These are phyloP conservation scores for Apocheima hispidaria DNA, from an alignment of 2,888 invertebrate genomes.

Conservation along the genomic window DNA sequence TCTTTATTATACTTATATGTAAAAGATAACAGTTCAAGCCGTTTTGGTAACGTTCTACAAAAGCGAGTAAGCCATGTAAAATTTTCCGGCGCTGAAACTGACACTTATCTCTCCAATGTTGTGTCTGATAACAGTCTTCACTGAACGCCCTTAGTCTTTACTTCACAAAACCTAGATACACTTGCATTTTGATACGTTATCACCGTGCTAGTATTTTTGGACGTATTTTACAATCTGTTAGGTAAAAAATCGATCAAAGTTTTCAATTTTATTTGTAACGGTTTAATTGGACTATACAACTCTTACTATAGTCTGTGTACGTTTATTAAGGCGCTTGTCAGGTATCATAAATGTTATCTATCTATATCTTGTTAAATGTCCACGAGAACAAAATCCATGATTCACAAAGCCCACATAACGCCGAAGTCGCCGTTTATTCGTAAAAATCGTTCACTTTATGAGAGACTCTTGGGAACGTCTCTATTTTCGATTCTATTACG, in stretches of 20 bases:
- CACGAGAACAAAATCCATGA: not conserved
- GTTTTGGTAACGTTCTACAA: too few relatives aligned
- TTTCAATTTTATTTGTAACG: not conserved
- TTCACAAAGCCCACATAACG: too few relatives aligned
- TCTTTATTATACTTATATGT: too few relatives aligned
- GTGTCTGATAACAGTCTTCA: not conserved
- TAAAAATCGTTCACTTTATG: not conserved
- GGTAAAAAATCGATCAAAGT: constrained; percentile 3
- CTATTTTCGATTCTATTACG: not conserved
- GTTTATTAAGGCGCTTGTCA: not conserved
- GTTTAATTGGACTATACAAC: not conserved
- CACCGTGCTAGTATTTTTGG: constrained; percentile 5
- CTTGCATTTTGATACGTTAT: constrained; percentile 20
- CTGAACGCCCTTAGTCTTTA: not conserved
- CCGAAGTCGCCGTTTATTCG: not conserved
- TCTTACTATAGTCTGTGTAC: not conserved
- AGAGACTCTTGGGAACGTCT: constrained; percentile 1
- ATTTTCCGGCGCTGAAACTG: not conserved
- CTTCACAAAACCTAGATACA: constrained; percentile 7
- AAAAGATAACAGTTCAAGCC: too few relatives aligned
- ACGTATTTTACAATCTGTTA: constrained; percentile 4
- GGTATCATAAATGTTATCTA: not conserved
- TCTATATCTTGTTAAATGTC: not conserved
- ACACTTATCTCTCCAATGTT: not conserved
- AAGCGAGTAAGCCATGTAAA: constrained; percentile 3